Evolutionary conservation across 2,113 vertebrate genomes (phyloP), one percentile per base, ranked within the genome.

Genomic region (Neolamprologus caudopunctatus): DNA sequence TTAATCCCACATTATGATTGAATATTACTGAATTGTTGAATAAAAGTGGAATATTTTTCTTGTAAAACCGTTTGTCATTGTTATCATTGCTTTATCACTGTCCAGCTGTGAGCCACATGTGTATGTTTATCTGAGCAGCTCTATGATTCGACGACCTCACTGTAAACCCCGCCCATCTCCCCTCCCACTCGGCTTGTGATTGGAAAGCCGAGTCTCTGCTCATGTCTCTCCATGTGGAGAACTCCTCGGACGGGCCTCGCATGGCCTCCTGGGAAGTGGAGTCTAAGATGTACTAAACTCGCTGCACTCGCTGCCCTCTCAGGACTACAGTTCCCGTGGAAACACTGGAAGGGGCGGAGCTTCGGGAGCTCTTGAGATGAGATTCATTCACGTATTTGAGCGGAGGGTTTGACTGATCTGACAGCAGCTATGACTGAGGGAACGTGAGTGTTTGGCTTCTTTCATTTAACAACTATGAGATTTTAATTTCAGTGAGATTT

Each of bases 171-270:
- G 45, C 93, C 95, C 13, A n/a, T 61, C 63, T 55, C 81, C 1
- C 89, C 88, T 51, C 92, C 92, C 40, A 33, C 1, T n/a, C 16
- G 7, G 0, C 3, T 16, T 61, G 16, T 93, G 88, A 96, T 97
- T 96, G 96, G 96, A 37, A 71, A 19, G 13, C 5, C 0, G 50
- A 2, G 11, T 35, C 92, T 96, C 95, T 95, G 96, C 94, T 95
- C 96, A 96, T 96, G 88, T 97, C 96, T 92, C 90, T 96, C 95
- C 96, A 97, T 68, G 9, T 9, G 1, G 5, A 61, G 40, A 21
- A 28, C 9, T 9, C 3, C 45, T 95, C 95, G 92, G 85, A 95
- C 58, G 94, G 26, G 88, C 84, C 8, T 31, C 35, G 87, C 89
- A 8, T 2, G 10, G 91, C 2, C 26, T 28, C 0, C 10, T 92